Percentiles rank a stretch among this genome's conserved stretches.
Evolutionary conservation across 1,140 invertebrate species (phyloP).

Genomic region (Andricus grossulariae): DNA sequence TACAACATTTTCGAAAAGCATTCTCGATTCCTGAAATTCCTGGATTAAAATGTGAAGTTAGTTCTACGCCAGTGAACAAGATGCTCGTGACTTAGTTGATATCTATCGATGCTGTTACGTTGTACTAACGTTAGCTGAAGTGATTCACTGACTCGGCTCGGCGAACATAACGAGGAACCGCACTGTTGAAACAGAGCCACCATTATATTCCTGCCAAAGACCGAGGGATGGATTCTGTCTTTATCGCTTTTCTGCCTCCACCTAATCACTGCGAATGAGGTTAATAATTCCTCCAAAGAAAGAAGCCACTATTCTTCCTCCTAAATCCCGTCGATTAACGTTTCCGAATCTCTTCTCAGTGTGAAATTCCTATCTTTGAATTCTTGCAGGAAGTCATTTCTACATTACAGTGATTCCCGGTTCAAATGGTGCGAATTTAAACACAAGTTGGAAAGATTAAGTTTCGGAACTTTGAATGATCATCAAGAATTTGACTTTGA

Average conservation of each 20-base stretch:
- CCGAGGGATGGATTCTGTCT: slow-evolving; percentile 46
- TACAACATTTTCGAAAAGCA: no score
- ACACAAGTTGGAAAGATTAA: no score
- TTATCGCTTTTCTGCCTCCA: slow-evolving; percentile 53
- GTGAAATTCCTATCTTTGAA: no score
- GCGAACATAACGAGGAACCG: slow-evolving; percentile 64
- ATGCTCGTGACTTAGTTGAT: slow-evolving; percentile 59
- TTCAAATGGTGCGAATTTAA: no score
- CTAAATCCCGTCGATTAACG: no score
- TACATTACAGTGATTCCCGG: no score
- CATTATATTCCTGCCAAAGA: slow-evolving; percentile 58
- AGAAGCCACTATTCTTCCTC: slow-evolving; percentile 29
- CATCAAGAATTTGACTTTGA: no score
- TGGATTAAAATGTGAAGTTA: background rate
- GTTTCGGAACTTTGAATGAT: no score
- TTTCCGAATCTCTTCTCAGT: no score
- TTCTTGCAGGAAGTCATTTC: no score
- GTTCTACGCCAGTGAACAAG: slow-evolving; percentile 21
- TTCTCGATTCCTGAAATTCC: background rate
- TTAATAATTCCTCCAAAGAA: slow-evolving; percentile 43
- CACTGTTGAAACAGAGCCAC: slow-evolving; percentile 61
- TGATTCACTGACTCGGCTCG: slow-evolving; percentile 61
- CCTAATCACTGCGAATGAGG: slow-evolving; percentile 50
- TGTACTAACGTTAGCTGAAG: slow-evolving; percentile 58
- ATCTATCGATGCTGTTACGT: slow-evolving; percentile 62